Conservation (phyloP, 2,797 vertebrate genomes). For the Rachycentron canadum region DNA sequence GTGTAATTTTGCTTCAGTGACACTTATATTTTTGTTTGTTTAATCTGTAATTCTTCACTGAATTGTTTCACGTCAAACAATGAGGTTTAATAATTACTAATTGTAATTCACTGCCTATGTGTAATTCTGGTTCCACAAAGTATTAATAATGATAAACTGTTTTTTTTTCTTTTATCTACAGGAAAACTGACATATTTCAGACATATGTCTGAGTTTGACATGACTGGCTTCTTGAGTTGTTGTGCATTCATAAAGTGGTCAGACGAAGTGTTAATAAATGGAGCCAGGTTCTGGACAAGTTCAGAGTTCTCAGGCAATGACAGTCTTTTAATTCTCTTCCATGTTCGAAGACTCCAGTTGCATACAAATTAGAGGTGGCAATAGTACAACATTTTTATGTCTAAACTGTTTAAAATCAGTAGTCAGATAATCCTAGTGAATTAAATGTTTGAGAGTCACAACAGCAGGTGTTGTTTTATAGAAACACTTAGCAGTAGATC, state of each 20-base stretch:
- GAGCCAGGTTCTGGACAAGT: constrained; percentile 48
- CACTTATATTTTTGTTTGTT: too few relatives aligned
- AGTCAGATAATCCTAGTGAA: constrained; percentile 41
- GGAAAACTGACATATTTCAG: not conserved
- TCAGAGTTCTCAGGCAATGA: constrained; percentile 48
- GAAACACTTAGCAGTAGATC: constrained; percentile 16
- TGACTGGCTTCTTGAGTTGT: constrained; percentile 7
- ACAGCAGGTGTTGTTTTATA: constrained; percentile 27
- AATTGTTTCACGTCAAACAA: too few relatives aligned
- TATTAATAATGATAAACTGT: too few relatives aligned
- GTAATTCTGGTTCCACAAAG: too few relatives aligned
- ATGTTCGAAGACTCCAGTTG: constrained; percentile 39
- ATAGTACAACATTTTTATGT: constrained; percentile 33
- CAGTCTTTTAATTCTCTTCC: constrained; percentile 36
- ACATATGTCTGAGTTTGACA: not conserved
- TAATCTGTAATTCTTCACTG: too few relatives aligned
- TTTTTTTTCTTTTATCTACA: too few relatives aligned
- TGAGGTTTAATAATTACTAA: too few relatives aligned
- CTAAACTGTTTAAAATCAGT: constrained; percentile 40
- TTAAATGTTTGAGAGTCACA: constrained; percentile 23
- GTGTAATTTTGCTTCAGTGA: too few relatives aligned
- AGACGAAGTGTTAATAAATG: constrained; percentile 46
- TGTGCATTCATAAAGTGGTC: constrained; percentile 37
- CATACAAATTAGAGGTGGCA: constrained; percentile 44
- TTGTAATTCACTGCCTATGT: too few relatives aligned